Conservation (phyloP, 2,797 vertebrate genomes). For the Heterohyrax brucei region DNA sequence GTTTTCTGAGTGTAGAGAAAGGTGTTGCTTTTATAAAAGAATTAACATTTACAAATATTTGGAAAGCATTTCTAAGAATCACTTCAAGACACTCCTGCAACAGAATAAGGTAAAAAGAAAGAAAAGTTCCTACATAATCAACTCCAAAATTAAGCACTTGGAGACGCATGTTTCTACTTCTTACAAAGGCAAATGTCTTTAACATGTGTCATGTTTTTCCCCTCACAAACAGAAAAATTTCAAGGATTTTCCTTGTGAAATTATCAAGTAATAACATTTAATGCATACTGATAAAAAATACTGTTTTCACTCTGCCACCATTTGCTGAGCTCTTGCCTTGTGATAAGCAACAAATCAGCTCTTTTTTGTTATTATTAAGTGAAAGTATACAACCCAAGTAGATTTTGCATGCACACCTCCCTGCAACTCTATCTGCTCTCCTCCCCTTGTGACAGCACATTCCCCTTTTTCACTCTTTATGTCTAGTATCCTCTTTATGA, state of each 20-base stretch:
- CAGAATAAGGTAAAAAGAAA: constrained; percentile 9
- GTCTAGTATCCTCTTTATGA: too few relatives aligned
- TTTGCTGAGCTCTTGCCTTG: not conserved
- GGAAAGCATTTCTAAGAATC: constrained; percentile 12
- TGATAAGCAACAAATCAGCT: not conserved
- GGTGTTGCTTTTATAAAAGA: not conserved
- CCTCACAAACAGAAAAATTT: not conserved
- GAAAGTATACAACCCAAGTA: too few relatives aligned
- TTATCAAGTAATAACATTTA: constrained; percentile 26
- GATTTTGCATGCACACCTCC: too few relatives aligned
- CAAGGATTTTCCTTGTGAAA: not conserved
- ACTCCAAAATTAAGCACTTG: constrained; percentile 39
- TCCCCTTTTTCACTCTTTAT: too few relatives aligned
- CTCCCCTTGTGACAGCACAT: too few relatives aligned
- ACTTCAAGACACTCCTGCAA: not conserved
- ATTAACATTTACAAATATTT: constrained; percentile 40
- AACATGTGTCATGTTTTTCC: not conserved
- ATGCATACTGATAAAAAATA: not conserved
- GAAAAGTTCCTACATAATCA: not conserved
- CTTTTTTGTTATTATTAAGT: not conserved
- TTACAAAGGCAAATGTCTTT: not conserved
- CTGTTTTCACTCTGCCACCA: not conserved
- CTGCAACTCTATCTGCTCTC: too few relatives aligned
- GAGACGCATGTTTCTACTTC: not conserved
- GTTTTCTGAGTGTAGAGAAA: constrained; percentile 36